Base-by-base conservation (phyloP, 1,140 invertebrate species). In the Pygmarrhopalites habei region DNA sequence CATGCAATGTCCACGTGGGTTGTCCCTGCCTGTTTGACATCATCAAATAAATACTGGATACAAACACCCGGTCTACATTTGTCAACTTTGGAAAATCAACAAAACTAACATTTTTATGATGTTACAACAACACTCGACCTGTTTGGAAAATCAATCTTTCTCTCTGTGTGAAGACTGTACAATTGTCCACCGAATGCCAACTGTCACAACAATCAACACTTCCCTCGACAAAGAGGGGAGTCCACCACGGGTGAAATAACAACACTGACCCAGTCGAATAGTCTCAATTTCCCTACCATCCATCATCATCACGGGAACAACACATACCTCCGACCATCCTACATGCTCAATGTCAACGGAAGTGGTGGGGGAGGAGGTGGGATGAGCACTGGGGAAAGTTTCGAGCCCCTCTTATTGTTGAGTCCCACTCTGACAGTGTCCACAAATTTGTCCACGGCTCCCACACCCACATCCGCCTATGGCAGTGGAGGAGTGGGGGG, bases 261-360 rank as follows among this genome's bases (percentile, higher is more conserved):
- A 23, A 49, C 47, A 23, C 7, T 49, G 47, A 49, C n/a, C n/a
- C n/a, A n/a, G n/a, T n/a, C 47, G 47, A 49, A 49, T n/a, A n/a
- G 12, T 12, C 12, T n/a, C 39, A 41, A 41, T 41, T 41, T n/a
- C 12, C 12, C 12, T n/a, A 41, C 12, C 39, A 41, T 41, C n/a
- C 39, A 41, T 12, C n/a, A 12, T 41, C 12, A n/a, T 12, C 39
- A 12, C 39, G 39, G 39, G 39, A 41, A 41, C 39, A n/a, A 12
- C n/a, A n/a, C n/a, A 12, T n/a, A 41, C 39, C 12, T 41, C 39
- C 12, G 39, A 41, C 39, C 39, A 12, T 41, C 39, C 12, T 41
- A 12, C 39, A 41, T 41, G 39, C 39, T 41, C 12, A 41, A n/a
- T n/a, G n/a, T 12, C n/a, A 41, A n/a, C 39, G 39, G n/a, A 12